Conservation (phyloP, 2,113 vertebrate genomes). For the Campylomormyrus tamandua region DNA sequence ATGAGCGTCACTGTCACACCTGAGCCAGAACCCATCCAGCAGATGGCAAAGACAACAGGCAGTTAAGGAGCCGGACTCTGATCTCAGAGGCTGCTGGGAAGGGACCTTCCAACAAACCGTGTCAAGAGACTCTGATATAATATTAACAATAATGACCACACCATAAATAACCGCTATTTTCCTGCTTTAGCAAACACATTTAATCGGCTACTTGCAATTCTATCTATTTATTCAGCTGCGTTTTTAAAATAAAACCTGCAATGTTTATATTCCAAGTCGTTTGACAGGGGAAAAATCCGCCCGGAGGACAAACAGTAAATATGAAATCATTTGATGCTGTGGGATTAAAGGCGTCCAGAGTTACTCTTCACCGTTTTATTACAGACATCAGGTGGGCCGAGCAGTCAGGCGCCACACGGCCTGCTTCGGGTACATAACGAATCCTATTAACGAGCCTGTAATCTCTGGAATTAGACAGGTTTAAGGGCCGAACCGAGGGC, state of each 20-base stretch:
- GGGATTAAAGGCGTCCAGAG: background rate
- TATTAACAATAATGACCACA: background rate
- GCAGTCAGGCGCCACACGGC: background rate
- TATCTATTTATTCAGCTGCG: background rate
- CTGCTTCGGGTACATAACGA: background rate
- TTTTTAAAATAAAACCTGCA: background rate
- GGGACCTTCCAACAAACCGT: background rate
- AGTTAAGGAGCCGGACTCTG: background rate
- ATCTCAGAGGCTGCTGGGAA: background rate
- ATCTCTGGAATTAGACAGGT: background rate
- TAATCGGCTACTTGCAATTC: background rate
- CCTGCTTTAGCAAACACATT: background rate
- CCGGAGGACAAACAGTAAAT: background rate
- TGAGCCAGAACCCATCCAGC: background rate
- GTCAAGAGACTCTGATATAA: background rate
- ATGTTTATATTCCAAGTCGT: background rate
- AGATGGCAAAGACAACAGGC: background rate
- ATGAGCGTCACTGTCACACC: background rate
- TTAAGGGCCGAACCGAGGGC: background rate
- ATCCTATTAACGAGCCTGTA: background rate
- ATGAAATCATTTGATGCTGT: background rate
- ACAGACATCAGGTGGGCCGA: background rate
- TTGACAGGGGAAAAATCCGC: background rate
- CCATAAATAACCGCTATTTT: background rate
- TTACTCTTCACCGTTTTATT: background rate